Percentiles rank a stretch among this genome's conserved stretches.
Evolutionary conservation across 92 coral and sea anemone species (phyloP).

Genomic region (Bergia puertoricense): DNA sequence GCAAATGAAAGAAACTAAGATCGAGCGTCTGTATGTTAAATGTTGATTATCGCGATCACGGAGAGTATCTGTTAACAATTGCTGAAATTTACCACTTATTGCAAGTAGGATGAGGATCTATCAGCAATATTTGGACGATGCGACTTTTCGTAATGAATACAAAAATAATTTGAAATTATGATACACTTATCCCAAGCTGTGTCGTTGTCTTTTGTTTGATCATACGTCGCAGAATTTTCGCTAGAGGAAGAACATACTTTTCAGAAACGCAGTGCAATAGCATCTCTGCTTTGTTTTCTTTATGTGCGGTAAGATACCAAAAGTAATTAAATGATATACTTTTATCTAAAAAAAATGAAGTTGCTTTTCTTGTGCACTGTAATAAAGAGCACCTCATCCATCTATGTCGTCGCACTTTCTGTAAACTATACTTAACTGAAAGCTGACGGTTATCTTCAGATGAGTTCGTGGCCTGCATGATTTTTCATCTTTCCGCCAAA

Average conservation of each 20-base stretch:
- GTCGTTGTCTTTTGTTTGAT: neutral
- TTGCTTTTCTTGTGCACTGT: slow-evolving; percentile 9
- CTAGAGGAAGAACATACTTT: neutral
- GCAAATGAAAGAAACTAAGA: neutral
- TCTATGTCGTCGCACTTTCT: slow-evolving; percentile 44
- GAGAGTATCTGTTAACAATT: neutral
- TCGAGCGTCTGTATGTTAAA: neutral
- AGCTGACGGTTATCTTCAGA: slow-evolving; percentile 39
- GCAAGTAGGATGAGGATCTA: neutral
- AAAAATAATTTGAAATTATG: neutral
- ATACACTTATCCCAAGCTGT: neutral
- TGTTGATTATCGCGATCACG: neutral
- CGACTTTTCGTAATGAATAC: neutral
- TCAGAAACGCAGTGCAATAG: neutral
- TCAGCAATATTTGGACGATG: neutral
- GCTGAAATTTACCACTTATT: neutral
- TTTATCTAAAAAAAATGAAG: slow-evolving; percentile 4
- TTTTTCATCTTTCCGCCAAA: neutral
- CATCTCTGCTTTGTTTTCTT: slow-evolving; percentile 34
- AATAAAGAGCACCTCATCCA: slow-evolving; percentile 32
- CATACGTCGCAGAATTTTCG: neutral
- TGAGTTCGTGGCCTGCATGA: slow-evolving; percentile 19
- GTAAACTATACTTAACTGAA: slow-evolving; percentile 33
- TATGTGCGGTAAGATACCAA: neutral
- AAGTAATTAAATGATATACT: neutral